phyloP scores from a whole-genome alignment of 1,140 invertebrate species.

The Subanguina moxae region DNA sequence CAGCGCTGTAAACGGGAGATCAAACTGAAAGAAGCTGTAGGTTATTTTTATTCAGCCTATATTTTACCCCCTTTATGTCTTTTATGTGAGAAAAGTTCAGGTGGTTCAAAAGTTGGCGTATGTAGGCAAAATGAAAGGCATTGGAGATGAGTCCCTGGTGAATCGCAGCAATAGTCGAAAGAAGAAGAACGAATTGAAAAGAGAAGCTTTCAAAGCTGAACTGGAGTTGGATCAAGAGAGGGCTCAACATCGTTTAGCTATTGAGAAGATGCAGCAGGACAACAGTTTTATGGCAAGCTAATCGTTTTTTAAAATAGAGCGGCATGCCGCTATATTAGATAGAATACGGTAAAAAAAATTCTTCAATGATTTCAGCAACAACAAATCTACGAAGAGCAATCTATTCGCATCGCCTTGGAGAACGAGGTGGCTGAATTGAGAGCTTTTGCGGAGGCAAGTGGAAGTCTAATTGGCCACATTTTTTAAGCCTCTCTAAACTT shows the following conservation, averaged over 20 bases:
- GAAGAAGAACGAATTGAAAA: constrained; percentile 8
- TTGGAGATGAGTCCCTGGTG: neutral
- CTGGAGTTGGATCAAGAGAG: constrained; percentile 8
- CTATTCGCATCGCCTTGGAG: neutral
- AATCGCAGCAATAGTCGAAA: constrained; percentile 1
- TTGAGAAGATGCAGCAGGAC: constrained; percentile 6
- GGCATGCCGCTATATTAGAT: too few species aligned
- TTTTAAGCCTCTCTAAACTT: neutral
- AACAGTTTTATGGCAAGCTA: constrained; percentile 7
- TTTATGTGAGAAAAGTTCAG: neutral
- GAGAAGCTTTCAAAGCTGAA: constrained; percentile 4
- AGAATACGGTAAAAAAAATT: too few species aligned
- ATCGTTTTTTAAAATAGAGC: too few species aligned
- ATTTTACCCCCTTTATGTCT: too few species aligned
- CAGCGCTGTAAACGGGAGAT: constrained; percentile 36
- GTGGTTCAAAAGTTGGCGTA: constrained; percentile 11
- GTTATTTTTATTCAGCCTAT: constrained; percentile 2
- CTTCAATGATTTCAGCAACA: neutral
- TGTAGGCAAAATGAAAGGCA: constrained; percentile 11
- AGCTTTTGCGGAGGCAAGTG: constrained; percentile 6
- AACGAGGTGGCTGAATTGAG: neutral
- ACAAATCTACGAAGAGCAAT: constrained; percentile 12
- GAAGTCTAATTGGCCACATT: too few species aligned
- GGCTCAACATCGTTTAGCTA: neutral
- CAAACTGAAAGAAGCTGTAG: constrained; percentile 37